phyloP scores from a whole-genome alignment of 2,113 vertebrate genomes.

The Abramis brama region DNA sequence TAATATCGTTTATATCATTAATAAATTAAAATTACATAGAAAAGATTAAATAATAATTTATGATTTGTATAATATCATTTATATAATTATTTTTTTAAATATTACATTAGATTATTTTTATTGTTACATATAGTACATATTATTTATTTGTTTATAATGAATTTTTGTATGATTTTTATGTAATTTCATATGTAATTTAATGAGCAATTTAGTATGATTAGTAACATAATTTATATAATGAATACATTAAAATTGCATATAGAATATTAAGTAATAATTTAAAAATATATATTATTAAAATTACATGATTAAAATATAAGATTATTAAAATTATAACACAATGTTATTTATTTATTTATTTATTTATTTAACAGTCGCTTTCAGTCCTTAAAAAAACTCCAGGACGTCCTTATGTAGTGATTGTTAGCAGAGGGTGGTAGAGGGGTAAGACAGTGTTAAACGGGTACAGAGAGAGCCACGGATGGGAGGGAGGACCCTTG shows the following conservation, averaged over 20 bases:
- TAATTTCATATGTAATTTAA: neutral
- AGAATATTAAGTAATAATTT: neutral
- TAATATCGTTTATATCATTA: neutral
- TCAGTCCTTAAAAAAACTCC: neutral
- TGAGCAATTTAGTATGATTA: neutral
- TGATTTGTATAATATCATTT: too few relatives aligned
- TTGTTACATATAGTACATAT: neutral
- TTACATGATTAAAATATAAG: too few relatives aligned
- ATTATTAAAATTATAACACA: too few relatives aligned
- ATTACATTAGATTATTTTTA: neutral
- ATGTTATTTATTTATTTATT: neutral
- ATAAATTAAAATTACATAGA: neutral
- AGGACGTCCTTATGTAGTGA: neutral
- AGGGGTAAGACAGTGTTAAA: constrained; percentile 10
- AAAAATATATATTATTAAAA: too few relatives aligned
- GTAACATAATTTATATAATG: neutral
- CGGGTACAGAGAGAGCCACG: neutral
- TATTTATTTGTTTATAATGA: too few relatives aligned
- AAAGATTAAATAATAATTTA: neutral
- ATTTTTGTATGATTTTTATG: too few relatives aligned
- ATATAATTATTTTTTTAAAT: neutral
- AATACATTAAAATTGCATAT: neutral
- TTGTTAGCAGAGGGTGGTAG: neutral
- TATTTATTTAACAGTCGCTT: neutral
- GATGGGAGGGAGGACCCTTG: neutral